Conservation (phyloP, 2,113 vertebrate genomes). For the Phaethornis superciliosus region DNA sequence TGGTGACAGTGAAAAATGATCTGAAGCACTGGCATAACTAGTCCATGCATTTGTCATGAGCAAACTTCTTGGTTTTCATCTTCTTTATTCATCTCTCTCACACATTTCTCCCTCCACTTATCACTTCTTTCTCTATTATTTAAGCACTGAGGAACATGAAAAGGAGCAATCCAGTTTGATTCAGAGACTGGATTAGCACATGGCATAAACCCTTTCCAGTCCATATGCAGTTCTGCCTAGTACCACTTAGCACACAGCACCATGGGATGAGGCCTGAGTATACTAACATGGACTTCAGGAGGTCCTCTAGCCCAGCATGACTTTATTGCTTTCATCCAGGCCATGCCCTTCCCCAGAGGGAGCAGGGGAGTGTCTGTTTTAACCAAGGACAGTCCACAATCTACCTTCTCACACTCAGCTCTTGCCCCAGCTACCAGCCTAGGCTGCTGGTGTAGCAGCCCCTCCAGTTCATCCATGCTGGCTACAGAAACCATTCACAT, state of each 20-base stretch:
- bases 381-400: background rate
- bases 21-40: background rate
- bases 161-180: background rate
- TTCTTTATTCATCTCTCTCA: background rate
- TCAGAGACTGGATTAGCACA: background rate
- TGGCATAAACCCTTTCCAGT: background rate
- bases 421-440: background rate
- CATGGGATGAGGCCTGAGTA: background rate
- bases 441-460: background rate
- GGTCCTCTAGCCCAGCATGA: background rate
- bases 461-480: rapidly evolving
- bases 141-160: background rate
- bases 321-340: background rate
- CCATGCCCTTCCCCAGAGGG: background rate
- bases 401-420: background rate
- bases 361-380: background rate
- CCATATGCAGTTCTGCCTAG: background rate
- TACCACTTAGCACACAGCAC: background rate
- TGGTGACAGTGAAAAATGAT: background rate
- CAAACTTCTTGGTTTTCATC: background rate
- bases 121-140: background rate
- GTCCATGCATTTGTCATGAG: background rate
- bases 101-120: background rate
- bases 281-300: background rate
- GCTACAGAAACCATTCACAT: background rate